These are phyloP conservation scores for Hystrix cristata DNA, from an alignment of 2,113 vertebrate genomes.

Conservation along the genomic window DNA sequence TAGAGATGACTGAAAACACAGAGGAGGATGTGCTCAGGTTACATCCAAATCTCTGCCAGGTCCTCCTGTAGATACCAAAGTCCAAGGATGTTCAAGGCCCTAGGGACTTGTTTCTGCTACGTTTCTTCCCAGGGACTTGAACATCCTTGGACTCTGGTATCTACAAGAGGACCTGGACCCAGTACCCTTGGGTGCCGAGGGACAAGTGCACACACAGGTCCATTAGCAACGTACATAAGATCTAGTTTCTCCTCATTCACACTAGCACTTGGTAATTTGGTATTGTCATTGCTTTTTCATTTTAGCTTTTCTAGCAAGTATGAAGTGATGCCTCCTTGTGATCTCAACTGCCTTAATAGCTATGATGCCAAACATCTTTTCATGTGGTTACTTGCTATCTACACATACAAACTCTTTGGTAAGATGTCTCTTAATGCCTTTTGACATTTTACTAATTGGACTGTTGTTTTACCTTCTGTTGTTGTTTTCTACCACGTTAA, in stretches of 20 bases:
- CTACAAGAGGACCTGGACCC: not conserved
- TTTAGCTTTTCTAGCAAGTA: not conserved
- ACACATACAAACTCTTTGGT: not conserved
- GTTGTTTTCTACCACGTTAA: not conserved
- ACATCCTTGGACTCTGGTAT: not conserved
- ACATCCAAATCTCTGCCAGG: not conserved
- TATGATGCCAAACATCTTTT: not conserved
- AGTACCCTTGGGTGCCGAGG: not conserved
- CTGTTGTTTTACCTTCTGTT: not conserved
- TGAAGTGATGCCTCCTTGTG: not conserved
- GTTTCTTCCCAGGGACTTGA: not conserved
- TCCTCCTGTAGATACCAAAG: no score
- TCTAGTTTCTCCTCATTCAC: not conserved
- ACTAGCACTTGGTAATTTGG: not conserved
- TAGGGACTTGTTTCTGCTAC: no score
- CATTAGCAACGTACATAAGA: not conserved
- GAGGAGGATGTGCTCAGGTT: not conserved
- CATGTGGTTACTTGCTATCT: not conserved
- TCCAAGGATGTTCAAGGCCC: no score
- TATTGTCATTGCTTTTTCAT: not conserved
- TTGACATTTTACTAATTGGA: not conserved
- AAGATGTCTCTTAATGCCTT: not conserved
- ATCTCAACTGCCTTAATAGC: not conserved
- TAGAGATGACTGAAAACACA: not conserved
- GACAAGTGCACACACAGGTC: not conserved